A percentile compares a stretch with the other conserved stretches of the same genome.
These are phyloP conservation scores for Torymus aiolomorphi DNA, from an alignment of 2,888 invertebrate genomes.

Conservation along the genomic window DNA sequence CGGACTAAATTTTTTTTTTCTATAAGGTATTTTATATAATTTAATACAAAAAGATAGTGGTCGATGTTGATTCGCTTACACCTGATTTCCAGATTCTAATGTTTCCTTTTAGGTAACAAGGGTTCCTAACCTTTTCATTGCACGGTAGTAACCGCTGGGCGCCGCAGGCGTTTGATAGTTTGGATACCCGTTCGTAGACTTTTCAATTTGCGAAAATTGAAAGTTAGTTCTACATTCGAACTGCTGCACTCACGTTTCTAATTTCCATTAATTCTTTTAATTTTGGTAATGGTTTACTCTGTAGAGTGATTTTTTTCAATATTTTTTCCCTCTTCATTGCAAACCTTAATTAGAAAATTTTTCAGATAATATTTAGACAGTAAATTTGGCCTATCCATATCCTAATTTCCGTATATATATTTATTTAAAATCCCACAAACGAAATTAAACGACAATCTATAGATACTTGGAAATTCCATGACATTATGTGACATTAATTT, in stretches of 20 bases:
- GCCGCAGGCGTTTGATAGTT: background rate
- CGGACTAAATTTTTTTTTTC: too few relatives aligned
- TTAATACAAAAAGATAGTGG: too few relatives aligned
- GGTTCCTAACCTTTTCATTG: background rate
- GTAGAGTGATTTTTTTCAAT: background rate
- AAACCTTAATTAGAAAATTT: too few relatives aligned
- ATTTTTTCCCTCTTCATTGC: background rate
- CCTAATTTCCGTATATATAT: too few relatives aligned
- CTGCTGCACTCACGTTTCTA: background rate
- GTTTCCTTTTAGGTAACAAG: conserved; percentile 24
- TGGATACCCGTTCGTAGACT: background rate
- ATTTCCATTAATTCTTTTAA: conserved; percentile 28
- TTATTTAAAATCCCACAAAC: too few relatives aligned
- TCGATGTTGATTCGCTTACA: background rate
- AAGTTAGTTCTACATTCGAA: conserved; percentile 24
- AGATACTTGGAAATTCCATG: background rate
- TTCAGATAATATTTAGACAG: too few relatives aligned
- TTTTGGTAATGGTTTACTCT: conserved; percentile 1
- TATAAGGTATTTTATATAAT: too few relatives aligned
- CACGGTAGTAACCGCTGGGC: background rate
- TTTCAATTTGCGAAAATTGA: conserved; percentile 39
- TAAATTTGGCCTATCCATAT: too few relatives aligned
- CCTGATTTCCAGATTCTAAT: conserved; percentile 14
- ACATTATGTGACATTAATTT: background rate
- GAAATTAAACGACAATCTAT: too few relatives aligned